Base-by-base conservation (phyloP, 2,888 invertebrate genomes). In the Amiota mariae region DNA sequence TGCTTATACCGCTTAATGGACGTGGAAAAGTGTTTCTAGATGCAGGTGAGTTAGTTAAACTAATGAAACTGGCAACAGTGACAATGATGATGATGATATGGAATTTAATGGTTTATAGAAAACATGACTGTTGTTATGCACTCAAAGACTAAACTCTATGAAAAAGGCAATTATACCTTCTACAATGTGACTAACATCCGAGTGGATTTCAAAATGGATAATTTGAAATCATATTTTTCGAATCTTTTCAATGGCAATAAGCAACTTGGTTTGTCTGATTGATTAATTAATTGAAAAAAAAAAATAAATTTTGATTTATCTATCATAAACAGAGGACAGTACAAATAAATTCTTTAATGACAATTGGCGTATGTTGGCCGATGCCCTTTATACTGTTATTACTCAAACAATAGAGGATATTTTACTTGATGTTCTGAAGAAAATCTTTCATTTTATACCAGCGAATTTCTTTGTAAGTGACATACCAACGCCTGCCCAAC, bases 211-310 rank as follows among this genome's bases (percentile, higher is more conserved):
- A 91, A 91, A 68, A 92, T 94, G 77, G 94, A 93, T 64, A 94
- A 94, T 13, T 88, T 94, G 12, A 92, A 92, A 87, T 90, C 94
- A 61, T 91, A 93, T 78, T 93, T 94, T 91, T 92, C 93, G 59
- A 94, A 94, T 88, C 89, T 94, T 47, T 94, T 94, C 80, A 94
- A 94, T 82, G 94, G 94, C 73, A 93, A 94, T 75, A 93, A 93
- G 86, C 92, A 93, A 73, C 90, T 94, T 76, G 94, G 94, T 94
- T 89, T 90, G 91, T 75, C 11, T 12, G 49, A 15, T 48, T 12
- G 47, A 10, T 0, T 11, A n/a, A 59, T 48, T 36, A n/a, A 20
- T 12, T 15, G 4, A 61, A 8, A 11, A 11, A 12, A 18, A 15
- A 36, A 20, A 24, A 18, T 13, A n/a, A n/a, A n/a, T n/a, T n/a